Conservation (phyloP, 2,797 vertebrate species). For the Brachymystax lenok region DNA sequence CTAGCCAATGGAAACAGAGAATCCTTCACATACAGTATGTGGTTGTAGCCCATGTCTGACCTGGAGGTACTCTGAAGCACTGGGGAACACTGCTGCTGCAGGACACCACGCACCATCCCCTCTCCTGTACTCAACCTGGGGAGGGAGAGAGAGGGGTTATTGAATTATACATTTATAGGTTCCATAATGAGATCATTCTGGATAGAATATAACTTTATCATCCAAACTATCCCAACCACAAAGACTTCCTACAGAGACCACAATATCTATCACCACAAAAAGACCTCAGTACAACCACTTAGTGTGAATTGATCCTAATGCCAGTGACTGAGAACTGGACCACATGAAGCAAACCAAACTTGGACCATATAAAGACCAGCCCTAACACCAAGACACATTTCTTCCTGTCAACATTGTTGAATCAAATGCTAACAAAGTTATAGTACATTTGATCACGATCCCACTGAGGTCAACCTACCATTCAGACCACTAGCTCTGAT, state of each 20-base stretch:
- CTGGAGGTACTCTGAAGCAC: slow-evolving; percentile 87
- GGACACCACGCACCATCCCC: slow-evolving; percentile 94
- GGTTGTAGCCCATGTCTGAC: slow-evolving; percentile 48
- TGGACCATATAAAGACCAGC: background rate
- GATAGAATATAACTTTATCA: background rate
- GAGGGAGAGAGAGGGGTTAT: background rate
- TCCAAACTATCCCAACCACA: background rate
- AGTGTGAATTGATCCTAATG: too few species aligned
- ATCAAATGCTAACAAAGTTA: background rate
- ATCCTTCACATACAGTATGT: background rate
- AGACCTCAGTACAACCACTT: background rate
- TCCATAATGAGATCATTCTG: background rate
- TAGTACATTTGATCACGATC: background rate
- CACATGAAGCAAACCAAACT: background rate
- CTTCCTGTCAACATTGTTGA: background rate
- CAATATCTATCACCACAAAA: background rate
- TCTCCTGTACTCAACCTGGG: slow-evolving; percentile 86
- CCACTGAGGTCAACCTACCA: background rate
- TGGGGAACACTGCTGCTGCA: slow-evolving; percentile 82
- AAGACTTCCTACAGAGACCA: background rate
- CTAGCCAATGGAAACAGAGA: background rate
- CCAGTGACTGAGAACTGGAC: background rate
- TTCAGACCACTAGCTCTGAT: background rate
- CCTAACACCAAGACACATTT: background rate
- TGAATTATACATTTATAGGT: background rate